Base-by-base conservation (phyloP, 2,888 invertebrate genomes). In the Zhuqinia jingwanae region DNA sequence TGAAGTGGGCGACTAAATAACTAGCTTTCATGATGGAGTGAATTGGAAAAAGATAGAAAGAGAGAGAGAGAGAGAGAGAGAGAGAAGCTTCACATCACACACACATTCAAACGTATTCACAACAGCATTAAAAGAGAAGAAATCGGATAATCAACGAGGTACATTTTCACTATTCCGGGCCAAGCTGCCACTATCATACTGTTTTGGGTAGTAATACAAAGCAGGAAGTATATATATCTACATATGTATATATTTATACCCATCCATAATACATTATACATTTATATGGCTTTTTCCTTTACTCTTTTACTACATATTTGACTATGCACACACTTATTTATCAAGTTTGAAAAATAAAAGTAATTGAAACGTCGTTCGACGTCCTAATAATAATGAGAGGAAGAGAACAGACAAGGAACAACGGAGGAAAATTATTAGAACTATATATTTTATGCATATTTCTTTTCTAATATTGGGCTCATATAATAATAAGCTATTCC, bases 1-100 rank as follows among this genome's bases (percentile, higher is more conserved):
- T 86, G 86, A 86, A 86, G 86, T 86, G 86, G 86, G 81, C 76
- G 73, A 86, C 80, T 86, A 86, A 80, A 86, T 86, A 81, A 86
- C 86, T 81, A 81, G 45, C 75, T 30, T 25, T 73, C 50, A 53
- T 25, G 30, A 20, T 73, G 27, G 27, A n/a, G 25, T 78, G 63
- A 3, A 36, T 47, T 47, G 50, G 70, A 78, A 75, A 42, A 76
- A 86, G 36, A 81, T 75, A 76, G 76, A 73, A 63, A 76, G 60
- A 53, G 17, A 53, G 73, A 30, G 8, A 47, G 20, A 79, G 73
- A 30, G 53, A 60, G 73, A 60, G 78, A 79, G 63, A 27, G 65
- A 11, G 30, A 20, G n/a, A 79, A 42, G 45, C 50, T 65, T 75
- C 53, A 75, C 25, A 75, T 75, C 50, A 30, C 1, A 53, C 13